These are phyloP conservation scores for Ormyrus thymus DNA, from an alignment of 2,888 invertebrate genomes.

Conservation along the genomic window DNA sequence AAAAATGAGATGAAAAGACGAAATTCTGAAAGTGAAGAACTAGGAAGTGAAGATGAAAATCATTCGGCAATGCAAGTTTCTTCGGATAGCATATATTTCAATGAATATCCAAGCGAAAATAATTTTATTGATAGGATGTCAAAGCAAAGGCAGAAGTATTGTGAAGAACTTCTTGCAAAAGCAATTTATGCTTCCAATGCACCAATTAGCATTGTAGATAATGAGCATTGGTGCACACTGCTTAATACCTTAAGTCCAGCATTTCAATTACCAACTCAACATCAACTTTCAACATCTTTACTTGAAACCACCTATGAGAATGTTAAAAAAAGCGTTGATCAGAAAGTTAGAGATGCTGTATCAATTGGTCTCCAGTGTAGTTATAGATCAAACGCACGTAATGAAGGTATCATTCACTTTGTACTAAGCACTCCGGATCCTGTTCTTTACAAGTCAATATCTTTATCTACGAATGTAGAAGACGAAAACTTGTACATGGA, in stretches of 20 bases:
- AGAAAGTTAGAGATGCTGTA: constrained; percentile 54
- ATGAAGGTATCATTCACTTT: constrained; percentile 62
- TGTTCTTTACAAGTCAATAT: constrained; percentile 59
- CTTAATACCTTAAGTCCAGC: constrained; percentile 56
- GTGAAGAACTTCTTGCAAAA: constrained; percentile 57
- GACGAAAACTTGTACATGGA: constrained; percentile 59
- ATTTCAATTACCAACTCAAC: constrained; percentile 56
- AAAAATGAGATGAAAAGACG: constrained; percentile 37
- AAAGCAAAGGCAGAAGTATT: constrained; percentile 56
- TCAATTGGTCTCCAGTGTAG: constrained; percentile 58
- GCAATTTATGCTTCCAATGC: constrained; percentile 58
- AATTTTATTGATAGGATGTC: constrained; percentile 56
- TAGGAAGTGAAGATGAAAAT: constrained; percentile 45
- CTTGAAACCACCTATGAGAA: constrained; percentile 55
- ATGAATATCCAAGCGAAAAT: constrained; percentile 43
- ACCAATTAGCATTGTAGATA: constrained; percentile 56
- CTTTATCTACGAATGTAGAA: constrained; percentile 58
- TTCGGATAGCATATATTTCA: constrained; percentile 42
- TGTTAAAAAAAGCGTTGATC: constrained; percentile 55
- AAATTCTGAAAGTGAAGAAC: constrained; percentile 48
- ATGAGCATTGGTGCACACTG: constrained; percentile 57
- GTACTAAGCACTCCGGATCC: constrained; percentile 62
- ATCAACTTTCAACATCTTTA: constrained; percentile 51
- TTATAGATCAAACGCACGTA: constrained; percentile 56
- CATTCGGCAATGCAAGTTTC: constrained; percentile 33